These are phyloP conservation scores for Lagopus leucura DNA, from an alignment of 2,113 vertebrate genomes.

Conservation along the genomic window DNA sequence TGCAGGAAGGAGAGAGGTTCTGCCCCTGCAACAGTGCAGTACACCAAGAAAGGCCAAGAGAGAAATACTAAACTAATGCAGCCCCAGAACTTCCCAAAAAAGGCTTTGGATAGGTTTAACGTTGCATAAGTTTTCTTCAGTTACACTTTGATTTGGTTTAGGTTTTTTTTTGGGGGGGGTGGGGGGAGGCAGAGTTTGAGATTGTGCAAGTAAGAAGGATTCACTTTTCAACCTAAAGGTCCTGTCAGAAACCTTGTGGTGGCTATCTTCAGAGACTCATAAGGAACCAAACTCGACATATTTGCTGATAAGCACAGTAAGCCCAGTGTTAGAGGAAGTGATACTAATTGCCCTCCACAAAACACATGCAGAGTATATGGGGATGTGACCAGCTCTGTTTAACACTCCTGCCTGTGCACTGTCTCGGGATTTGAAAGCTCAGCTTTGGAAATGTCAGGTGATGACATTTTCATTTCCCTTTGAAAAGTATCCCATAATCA, in stretches of 20 bases:
- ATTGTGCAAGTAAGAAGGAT: not conserved
- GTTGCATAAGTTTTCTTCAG: not conserved
- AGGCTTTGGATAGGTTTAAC: not conserved
- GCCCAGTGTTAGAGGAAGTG: not conserved
- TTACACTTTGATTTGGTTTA: not conserved
- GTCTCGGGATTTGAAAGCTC: conserved; percentile 45
- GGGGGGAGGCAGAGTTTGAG: not conserved
- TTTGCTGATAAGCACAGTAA: conserved; percentile 82
- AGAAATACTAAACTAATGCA: not conserved
- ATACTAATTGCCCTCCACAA: conserved; percentile 7
- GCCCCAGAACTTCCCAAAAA: not conserved
- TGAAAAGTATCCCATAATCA: conserved; percentile 32
- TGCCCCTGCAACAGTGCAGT: not conserved
- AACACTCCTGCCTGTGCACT: conserved; percentile 5
- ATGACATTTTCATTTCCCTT: conserved; percentile 62
- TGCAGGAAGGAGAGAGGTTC: not conserved
- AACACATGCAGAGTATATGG: not conserved
- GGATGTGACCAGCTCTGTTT: conserved; percentile 39
- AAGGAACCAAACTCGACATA: conserved; percentile 86
- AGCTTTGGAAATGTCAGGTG: conserved; percentile 63
- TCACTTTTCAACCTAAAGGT: conserved; percentile 37
- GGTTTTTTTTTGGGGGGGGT: not conserved
- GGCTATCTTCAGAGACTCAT: conserved; percentile 82
- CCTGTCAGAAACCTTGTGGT: conserved; percentile 18
- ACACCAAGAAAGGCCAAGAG: not conserved